Evolutionary conservation across 2,888 invertebrate species (phyloP).

Genomic region (Apamea epomidion): DNA sequence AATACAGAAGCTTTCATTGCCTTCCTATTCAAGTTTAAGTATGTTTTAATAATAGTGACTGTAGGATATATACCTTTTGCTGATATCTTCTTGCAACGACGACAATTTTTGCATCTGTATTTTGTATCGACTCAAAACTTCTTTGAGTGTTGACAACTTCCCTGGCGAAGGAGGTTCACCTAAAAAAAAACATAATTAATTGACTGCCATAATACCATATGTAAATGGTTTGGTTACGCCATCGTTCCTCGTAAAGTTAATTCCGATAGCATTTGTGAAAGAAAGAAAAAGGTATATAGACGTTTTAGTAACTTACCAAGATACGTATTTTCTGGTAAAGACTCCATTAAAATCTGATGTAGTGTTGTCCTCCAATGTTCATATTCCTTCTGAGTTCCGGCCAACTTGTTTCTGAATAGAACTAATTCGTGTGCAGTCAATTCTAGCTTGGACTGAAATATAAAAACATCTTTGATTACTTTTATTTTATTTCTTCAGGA

Average conservation of each 20-base stretch:
- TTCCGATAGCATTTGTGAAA: not conserved
- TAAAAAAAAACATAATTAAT: constrained; percentile 50
- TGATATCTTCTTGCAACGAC: constrained; percentile 82
- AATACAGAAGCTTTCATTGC: not conserved
- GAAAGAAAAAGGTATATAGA: no score
- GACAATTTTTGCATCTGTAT: constrained; percentile 82
- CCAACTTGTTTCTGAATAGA: constrained; percentile 79
- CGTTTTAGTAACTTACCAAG: constrained; percentile 70
- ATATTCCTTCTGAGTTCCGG: constrained; percentile 80
- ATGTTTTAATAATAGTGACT: not conserved
- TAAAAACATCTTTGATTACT: not conserved
- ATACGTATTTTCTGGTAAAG: constrained; percentile 80
- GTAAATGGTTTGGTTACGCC: not conserved
- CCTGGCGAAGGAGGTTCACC: constrained; percentile 86
- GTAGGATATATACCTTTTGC: constrained; percentile 77
- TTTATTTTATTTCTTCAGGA: no score
- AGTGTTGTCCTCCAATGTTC: constrained; percentile 84
- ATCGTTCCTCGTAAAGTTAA: not conserved
- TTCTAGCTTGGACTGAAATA: constrained; percentile 85
- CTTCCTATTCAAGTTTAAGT: not conserved
- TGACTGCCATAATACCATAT: not conserved
- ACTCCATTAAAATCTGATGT: constrained; percentile 82
- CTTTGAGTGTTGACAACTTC: constrained; percentile 84
- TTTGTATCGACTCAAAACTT: constrained; percentile 83
- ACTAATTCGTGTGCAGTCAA: constrained; percentile 86